phyloP scores from a whole-genome alignment of 2,113 vertebrate genomes.

The Ammodytes dubius region DNA sequence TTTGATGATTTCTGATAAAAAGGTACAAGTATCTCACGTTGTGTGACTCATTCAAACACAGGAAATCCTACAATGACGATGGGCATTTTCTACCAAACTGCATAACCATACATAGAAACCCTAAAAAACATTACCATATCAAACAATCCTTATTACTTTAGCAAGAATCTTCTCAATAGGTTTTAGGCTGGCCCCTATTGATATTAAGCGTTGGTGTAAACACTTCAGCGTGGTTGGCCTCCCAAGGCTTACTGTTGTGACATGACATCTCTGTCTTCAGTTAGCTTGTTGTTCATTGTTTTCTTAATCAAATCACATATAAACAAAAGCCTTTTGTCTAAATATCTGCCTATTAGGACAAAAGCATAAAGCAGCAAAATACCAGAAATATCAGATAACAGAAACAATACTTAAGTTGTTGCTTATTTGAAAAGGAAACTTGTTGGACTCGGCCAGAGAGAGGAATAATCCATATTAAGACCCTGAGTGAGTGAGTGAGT shows the following conservation, averaged over 20 bases:
- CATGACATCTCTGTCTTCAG: background rate
- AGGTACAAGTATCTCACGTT: background rate
- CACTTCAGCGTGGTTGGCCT: background rate
- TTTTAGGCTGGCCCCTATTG: background rate
- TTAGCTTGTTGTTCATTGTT: background rate
- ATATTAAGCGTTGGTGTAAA: background rate
- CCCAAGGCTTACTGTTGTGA: background rate
- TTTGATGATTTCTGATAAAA: slow-evolving; percentile 5
- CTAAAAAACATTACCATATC: background rate
- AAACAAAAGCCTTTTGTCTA: background rate
- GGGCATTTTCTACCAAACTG: background rate
- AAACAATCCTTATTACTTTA: background rate
- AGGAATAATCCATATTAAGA: slow-evolving; percentile 36
- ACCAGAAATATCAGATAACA: background rate
- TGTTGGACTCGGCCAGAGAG: slow-evolving; percentile 48
- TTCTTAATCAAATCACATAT: background rate
- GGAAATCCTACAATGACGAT: slow-evolving; percentile 9
- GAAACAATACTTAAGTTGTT: slow-evolving; percentile 7
- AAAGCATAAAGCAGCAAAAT: background rate
- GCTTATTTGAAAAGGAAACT: slow-evolving; percentile 38
- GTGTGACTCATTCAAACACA: slow-evolving; percentile 18
- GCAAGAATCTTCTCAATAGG: background rate
- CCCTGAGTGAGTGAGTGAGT: slow-evolving; percentile 5
- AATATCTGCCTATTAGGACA: background rate
- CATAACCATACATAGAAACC: background rate